Conservation (phyloP, 1,140 invertebrate genomes). For the Sesamia nonagrioides region DNA sequence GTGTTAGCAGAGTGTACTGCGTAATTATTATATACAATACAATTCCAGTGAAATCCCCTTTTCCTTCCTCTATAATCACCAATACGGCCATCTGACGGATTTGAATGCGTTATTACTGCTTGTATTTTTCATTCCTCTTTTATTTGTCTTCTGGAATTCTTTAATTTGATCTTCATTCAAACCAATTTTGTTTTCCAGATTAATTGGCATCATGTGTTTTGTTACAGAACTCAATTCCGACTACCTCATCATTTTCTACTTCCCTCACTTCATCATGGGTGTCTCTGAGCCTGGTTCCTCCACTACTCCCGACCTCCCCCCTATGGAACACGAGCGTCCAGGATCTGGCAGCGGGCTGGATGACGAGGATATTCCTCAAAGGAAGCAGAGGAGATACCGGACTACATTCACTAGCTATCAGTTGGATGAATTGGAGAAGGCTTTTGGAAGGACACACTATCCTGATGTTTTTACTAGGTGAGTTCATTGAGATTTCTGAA, state of each 20-base stretch:
- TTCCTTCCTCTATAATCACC: too few species aligned
- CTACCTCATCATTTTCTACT: slow-evolving; percentile 36
- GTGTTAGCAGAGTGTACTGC: too few species aligned
- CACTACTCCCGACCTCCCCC: slow-evolving; percentile 82
- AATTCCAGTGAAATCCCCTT: too few species aligned
- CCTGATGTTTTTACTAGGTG: slow-evolving; percentile 99
- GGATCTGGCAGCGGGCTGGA: slow-evolving; percentile 93
- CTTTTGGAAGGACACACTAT: slow-evolving; percentile 98
- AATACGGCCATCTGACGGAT: too few species aligned
- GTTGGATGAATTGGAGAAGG: slow-evolving; percentile 98
- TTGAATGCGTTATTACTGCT: too few species aligned
- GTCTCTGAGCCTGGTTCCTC: slow-evolving; percentile 78
- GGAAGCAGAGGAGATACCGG: slow-evolving; percentile 96
- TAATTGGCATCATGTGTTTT: slow-evolving; percentile 42
- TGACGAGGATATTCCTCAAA: slow-evolving; percentile 94
- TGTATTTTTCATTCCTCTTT: too few species aligned
- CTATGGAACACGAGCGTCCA: slow-evolving; percentile 88
- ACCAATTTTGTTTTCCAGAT: neutral
- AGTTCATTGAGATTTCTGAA: slow-evolving; percentile 59
- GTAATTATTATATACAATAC: too few species aligned
- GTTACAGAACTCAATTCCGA: slow-evolving; percentile 54
- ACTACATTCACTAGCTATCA: slow-evolving; percentile 98
- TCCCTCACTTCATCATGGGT: slow-evolving; percentile 65
- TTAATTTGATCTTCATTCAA: too few species aligned
- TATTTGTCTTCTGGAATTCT: too few species aligned